phyloP scores from a whole-genome alignment of 2,888 invertebrate genomes.

The Syrphus vitripennis region DNA sequence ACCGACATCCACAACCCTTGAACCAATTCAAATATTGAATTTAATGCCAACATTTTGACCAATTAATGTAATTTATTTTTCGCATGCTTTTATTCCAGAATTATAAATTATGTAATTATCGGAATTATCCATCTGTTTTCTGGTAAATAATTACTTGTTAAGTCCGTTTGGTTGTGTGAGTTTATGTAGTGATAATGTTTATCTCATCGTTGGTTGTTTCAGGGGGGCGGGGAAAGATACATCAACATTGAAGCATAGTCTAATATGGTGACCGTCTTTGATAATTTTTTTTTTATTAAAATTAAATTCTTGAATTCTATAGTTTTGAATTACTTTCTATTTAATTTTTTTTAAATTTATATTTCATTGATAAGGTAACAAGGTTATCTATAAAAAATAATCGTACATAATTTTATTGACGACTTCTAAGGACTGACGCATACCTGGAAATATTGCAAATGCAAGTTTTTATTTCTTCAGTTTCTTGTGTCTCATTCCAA shows the following conservation, averaged over 20 bases:
- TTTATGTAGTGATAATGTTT: constrained; percentile 28
- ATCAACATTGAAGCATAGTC: not conserved
- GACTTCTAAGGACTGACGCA: too few species aligned
- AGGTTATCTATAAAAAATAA: too few species aligned
- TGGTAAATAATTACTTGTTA: constrained; percentile 68
- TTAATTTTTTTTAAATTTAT: not conserved
- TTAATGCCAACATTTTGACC: constrained; percentile 67
- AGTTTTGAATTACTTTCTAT: not conserved
- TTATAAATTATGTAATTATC: constrained; percentile 70
- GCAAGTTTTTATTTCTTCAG: too few species aligned
- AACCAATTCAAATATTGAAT: constrained; percentile 66
- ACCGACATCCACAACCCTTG: not conserved
- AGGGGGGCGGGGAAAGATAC: not conserved
- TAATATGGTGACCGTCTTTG: not conserved
- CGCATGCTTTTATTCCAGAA: constrained; percentile 57
- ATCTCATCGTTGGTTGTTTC: not conserved
- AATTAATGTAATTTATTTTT: constrained; percentile 69
- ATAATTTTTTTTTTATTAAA: not conserved
- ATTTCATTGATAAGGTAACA: too few species aligned
- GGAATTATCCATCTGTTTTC: constrained; percentile 69
- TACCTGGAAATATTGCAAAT: too few species aligned
- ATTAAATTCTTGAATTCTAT: not conserved
- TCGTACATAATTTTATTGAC: too few species aligned
- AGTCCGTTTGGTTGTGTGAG: constrained; percentile 13
- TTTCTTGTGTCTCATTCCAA: too few species aligned